Evolutionary conservation across 2,113 vertebrate species (phyloP).

Genomic region (Ginglymostoma cirratum): DNA sequence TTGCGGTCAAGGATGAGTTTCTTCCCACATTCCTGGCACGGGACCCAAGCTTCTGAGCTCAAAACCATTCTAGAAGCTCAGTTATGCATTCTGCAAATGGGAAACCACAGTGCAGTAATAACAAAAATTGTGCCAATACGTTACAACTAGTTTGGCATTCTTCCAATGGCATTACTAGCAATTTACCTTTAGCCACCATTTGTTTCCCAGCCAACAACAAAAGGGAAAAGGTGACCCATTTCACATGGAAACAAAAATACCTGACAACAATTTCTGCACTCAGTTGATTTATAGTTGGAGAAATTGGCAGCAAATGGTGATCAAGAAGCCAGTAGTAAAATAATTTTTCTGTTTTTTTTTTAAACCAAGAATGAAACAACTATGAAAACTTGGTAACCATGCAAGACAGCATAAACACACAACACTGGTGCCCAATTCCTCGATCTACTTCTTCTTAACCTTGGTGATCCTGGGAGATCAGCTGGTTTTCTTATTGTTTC

Average conservation of each 20-base stretch:
- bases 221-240: neutral
- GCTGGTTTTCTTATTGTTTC: neutral
- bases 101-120: neutral
- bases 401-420: neutral
- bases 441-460: neutral
- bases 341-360: neutral
- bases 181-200: neutral
- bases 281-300: neutral
- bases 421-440: neutral
- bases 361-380: neutral
- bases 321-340: neutral
- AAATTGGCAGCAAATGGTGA: neutral
- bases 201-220: neutral
- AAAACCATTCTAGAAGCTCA: neutral
- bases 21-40: conserved; percentile 21
- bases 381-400: neutral
- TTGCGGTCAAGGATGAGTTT: neutral
- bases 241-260: neutral
- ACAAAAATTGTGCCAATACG: neutral
- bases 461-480: neutral
- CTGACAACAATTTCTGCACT: neutral
- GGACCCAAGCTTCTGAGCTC: neutral
- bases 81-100: too few relatives aligned
- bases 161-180: neutral
- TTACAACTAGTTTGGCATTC: neutral